Percentiles rank a stretch among this genome's conserved stretches.
These are phyloP conservation scores for Toxonevra muliebris DNA, from an alignment of 2,888 invertebrate genomes.

Conservation along the genomic window DNA sequence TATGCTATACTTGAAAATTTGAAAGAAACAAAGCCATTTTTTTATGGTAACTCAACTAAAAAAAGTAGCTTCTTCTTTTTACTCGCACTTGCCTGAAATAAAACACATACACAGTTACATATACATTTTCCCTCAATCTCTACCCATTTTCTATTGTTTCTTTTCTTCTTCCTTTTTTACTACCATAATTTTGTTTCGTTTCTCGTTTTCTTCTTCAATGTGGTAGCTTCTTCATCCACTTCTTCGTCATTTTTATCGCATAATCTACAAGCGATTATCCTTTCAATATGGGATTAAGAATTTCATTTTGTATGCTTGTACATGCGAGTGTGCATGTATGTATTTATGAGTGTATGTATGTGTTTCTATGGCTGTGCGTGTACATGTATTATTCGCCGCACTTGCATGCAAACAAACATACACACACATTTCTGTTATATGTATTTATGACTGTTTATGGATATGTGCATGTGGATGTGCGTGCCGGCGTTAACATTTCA, in stretches of 20 bases:
- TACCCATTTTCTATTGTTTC: no score
- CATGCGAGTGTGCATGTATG: conserved; percentile 2
- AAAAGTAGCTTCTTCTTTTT: no score
- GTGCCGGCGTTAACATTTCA: conserved; percentile 11
- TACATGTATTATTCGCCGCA: conserved; percentile 8
- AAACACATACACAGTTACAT: no score
- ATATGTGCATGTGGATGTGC: background rate
- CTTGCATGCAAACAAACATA: background rate
- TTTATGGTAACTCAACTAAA: no score
- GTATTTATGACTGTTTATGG: background rate
- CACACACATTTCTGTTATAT: background rate
- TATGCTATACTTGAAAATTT: no score
- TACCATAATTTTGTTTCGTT: no score
- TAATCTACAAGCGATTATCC: conserved; percentile 35
- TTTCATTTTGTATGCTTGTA: conserved; percentile 9
- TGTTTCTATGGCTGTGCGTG: background rate
- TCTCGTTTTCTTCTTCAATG: no score
- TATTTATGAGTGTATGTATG: conserved; percentile 10
- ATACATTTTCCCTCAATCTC: no score
- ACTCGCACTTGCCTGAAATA: no score
- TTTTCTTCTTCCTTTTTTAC: no score
- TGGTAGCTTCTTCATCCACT: background rate
- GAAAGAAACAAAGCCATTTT: no score
- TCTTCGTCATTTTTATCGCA: conserved; percentile 19
- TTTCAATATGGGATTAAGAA: conserved; percentile 31